phyloP scores from a whole-genome alignment of 2,797 vertebrate species.

The Cercopithecus hamlyni region DNA sequence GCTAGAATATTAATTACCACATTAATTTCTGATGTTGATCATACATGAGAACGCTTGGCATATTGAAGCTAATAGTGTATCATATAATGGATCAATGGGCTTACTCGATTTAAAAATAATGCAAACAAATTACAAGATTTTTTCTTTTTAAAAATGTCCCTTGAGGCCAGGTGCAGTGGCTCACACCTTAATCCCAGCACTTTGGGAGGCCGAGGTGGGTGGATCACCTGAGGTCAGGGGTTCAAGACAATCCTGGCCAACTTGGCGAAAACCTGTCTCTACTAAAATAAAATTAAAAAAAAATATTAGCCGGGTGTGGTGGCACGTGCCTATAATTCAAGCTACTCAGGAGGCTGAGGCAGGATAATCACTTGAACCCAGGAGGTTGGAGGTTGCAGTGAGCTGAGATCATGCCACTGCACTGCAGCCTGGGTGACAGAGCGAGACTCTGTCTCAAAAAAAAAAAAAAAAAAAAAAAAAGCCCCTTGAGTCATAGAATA shows the following conservation, averaged over 20 bases:
- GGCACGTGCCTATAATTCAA: no score
- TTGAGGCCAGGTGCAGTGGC: no score
- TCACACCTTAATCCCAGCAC: no score
- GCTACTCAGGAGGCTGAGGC: neutral
- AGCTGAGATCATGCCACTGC: neutral
- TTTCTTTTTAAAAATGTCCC: no score
- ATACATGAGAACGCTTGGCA: neutral
- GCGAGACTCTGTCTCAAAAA: neutral
- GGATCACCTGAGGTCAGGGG: no score
- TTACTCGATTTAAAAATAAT: slow-evolving; percentile 22
- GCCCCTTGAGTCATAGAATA: neutral
- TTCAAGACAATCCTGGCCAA: no score
- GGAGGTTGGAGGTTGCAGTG: neutral
- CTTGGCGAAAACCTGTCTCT: no score
- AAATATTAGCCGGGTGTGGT: no score
- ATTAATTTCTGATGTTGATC: slow-evolving; percentile 16
- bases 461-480: neutral
- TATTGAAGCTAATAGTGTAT: neutral
- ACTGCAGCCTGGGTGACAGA: neutral
- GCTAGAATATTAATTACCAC: neutral
- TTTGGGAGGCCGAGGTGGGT: no score
- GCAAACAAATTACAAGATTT: neutral
- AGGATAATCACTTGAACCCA: neutral
- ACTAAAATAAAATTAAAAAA: no score
- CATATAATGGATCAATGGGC: neutral